Evolutionary conservation across 1,140 invertebrate genomes (phyloP).

Genomic region (Calliphora vicina): DNA sequence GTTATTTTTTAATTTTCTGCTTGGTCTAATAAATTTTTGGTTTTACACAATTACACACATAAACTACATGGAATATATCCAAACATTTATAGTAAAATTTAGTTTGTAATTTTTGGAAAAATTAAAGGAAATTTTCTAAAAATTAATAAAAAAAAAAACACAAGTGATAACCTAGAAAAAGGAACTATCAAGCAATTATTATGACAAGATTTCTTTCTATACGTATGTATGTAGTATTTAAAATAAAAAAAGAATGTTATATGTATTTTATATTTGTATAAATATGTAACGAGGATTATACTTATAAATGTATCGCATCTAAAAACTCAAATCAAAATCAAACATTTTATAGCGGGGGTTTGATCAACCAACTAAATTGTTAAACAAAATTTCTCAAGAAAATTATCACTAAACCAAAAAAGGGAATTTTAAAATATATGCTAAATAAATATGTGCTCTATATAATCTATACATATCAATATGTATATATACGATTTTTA

Average conservation of each 20-base stretch:
- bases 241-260: background rate
- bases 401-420: background rate
- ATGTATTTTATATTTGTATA: background rate
- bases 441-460: slow-evolving; percentile 19
- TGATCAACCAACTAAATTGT: background rate
- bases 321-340: background rate
- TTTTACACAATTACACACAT: slow-evolving; percentile 13
- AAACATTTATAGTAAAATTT: slow-evolving; percentile 7
- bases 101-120: background rate
- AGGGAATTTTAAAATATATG: background rate
- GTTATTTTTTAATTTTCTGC: background rate
- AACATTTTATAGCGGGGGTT: background rate
- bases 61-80: slow-evolving; percentile 5
- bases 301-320: background rate
- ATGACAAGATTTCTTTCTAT: background rate
- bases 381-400: background rate
- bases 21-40: slow-evolving; percentile 4
- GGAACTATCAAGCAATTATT: background rate
- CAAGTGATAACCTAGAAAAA: background rate
- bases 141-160: background rate
- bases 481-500: slow-evolving; percentile 19
- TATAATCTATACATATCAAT: slow-evolving; percentile 16
- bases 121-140: background rate
- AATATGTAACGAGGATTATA: background rate
- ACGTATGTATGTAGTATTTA: too few species aligned